Evolutionary conservation across 2,797 vertebrate species (phyloP).

Genomic region (Danio jaintianensis): DNA sequence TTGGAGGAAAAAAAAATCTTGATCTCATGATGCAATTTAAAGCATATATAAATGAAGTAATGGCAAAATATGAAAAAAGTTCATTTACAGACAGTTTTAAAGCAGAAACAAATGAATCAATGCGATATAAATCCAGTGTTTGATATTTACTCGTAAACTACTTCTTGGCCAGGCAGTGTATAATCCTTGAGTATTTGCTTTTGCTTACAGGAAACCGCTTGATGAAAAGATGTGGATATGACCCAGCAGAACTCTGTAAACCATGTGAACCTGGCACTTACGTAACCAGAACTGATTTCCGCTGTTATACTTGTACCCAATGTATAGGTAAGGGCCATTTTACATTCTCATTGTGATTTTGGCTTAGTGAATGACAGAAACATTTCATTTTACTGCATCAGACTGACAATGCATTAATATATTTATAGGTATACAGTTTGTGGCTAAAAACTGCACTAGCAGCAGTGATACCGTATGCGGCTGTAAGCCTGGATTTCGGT

Average conservation of each 20-base stretch:
- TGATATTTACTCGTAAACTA: too few relatives aligned
- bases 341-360: background rate
- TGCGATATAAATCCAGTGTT: too few relatives aligned
- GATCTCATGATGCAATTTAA: too few relatives aligned
- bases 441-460: conserved; percentile 56
- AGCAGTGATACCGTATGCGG: conserved; percentile 70
- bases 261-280: conserved; percentile 64
- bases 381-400: background rate
- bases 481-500: conserved; percentile 69
- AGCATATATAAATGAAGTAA: too few relatives aligned
- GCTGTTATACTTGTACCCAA: conserved; percentile 60
- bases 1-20: too few relatives aligned
- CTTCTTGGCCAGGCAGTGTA: too few relatives aligned
- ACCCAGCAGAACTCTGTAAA: conserved; percentile 59
- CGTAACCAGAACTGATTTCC: accelerated
- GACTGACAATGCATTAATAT: background rate
- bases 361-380: background rate
- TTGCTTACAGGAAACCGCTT: conserved; percentile 70
- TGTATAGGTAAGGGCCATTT: conserved; percentile 71
- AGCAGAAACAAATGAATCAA: too few relatives aligned
- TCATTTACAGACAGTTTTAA: too few relatives aligned
- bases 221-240: background rate
- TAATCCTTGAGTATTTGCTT: conserved; percentile 7
- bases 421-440: conserved; percentile 64
- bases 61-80: too few relatives aligned